Evolutionary conservation across 2,113 vertebrate species (phyloP).

Genomic region (Piaya cayana): DNA sequence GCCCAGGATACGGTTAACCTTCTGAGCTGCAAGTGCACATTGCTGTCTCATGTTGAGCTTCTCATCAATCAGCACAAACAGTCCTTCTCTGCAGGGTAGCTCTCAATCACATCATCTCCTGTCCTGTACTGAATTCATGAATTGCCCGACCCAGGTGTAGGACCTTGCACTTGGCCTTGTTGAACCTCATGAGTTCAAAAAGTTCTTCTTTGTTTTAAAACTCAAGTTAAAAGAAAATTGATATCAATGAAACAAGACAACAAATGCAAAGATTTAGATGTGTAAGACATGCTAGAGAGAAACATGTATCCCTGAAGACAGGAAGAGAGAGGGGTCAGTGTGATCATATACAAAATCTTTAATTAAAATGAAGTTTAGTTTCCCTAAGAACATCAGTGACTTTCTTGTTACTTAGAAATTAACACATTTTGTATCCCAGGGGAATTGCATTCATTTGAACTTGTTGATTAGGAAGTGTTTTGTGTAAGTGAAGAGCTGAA

Average conservation of each 20-base stretch:
- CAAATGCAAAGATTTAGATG: not conserved
- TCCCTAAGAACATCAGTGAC: not conserved
- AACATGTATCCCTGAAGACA: not conserved
- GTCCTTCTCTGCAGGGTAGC: no score
- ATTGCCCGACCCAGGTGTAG: no score
- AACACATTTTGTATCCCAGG: not conserved
- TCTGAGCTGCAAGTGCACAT: no score
- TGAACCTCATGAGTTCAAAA: no score
- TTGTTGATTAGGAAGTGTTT: not conserved
- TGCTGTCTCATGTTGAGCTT: no score
- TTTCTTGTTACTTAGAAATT: not conserved
- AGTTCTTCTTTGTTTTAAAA: conserved; percentile 16
- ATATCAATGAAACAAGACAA: not conserved
- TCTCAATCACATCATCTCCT: no score
- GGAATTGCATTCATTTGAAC: not conserved
- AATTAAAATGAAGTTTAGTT: not conserved
- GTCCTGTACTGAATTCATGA: no score
- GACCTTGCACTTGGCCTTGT: no score
- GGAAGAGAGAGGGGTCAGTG: not conserved
- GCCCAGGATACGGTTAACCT: no score
- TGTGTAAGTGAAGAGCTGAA: not conserved
- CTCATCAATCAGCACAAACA: no score
- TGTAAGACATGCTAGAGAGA: not conserved
- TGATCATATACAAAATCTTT: not conserved
- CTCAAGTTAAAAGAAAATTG: not conserved